Evolutionary conservation across 1,140 invertebrate genomes (phyloP).

Genomic region (Sweltsa coloradensis): DNA sequence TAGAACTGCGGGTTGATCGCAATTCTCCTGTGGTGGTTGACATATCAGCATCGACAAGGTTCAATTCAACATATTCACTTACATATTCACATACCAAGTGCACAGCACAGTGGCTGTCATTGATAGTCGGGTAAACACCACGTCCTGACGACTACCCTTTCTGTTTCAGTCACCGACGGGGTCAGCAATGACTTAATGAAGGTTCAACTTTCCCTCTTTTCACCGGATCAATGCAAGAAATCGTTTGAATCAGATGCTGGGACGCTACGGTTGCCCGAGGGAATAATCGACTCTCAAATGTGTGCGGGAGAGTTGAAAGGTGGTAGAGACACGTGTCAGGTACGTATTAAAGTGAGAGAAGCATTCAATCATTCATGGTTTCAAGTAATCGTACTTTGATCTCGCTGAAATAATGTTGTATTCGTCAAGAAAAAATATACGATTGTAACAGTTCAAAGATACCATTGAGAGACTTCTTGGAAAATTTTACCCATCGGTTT

Average conservation of each 20-base stretch:
- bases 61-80: too few species aligned
- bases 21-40: too few species aligned
- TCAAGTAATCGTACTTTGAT: not conserved
- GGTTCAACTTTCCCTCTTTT: not conserved
- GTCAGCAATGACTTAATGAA: slow-evolving; percentile 1
- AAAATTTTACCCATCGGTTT: not conserved
- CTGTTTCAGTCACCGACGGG: not conserved
- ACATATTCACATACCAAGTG: too few species aligned
- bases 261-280: not conserved
- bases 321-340: slow-evolving; percentile 60
- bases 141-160: too few species aligned
- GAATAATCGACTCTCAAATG: slow-evolving; percentile 23
- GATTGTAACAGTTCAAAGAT: not conserved
- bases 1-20: too few species aligned
- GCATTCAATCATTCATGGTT: not conserved
- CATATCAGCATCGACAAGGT: too few species aligned
- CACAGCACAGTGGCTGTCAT: too few species aligned
- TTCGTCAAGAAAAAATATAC: not conserved
- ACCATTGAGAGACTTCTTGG: not conserved
- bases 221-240: not conserved
- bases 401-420: not conserved
- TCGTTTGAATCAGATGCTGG: not conserved
- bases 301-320: slow-evolving; percentile 51
- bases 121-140: too few species aligned
- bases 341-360: slow-evolving; percentile 22